phyloP scores from a whole-genome alignment of 1,140 invertebrate species.

The Saccostrea cuccullata region DNA sequence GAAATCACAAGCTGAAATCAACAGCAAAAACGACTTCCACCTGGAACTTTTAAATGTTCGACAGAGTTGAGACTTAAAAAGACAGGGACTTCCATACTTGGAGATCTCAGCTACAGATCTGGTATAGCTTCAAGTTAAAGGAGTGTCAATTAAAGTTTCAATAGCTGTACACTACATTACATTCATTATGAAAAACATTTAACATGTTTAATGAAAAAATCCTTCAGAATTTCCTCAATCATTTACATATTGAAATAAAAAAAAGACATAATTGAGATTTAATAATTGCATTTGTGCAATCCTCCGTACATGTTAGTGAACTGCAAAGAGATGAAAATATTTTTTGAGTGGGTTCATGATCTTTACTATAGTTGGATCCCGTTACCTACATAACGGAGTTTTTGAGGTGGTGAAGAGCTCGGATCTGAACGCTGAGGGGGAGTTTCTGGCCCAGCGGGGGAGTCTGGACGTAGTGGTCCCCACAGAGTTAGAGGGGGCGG shows the following conservation, averaged over 20 bases:
- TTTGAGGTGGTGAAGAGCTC: conserved; percentile 96
- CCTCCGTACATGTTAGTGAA: too few relatives aligned
- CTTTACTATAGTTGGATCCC: conserved; percentile 84
- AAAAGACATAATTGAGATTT: too few relatives aligned
- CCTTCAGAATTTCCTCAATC: too few relatives aligned
- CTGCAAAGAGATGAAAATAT: too few relatives aligned
- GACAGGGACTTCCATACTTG: conserved; percentile 95
- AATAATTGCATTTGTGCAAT: too few relatives aligned
- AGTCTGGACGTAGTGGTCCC: conserved; percentile 94
- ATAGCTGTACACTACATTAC: too few relatives aligned
- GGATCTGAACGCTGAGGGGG: conserved; percentile 79
- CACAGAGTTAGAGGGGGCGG: conserved; percentile 94
- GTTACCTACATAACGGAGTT: conserved; percentile 94
- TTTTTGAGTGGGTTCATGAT: too few relatives aligned
- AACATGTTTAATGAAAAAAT: too few relatives aligned
- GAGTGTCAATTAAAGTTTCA: too few relatives aligned
- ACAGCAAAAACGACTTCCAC: conserved; percentile 90
- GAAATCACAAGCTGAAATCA: conserved; percentile 88
- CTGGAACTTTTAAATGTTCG: conserved; percentile 92
- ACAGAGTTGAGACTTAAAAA: conserved; percentile 97
- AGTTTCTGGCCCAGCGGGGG: conserved; percentile 81
- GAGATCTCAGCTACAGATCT: conserved; percentile 96
- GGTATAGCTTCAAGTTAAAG: conserved; percentile 75
- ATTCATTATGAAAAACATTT: too few relatives aligned
- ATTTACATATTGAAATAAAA: too few relatives aligned